Conservation (phyloP, 2,797 vertebrate genomes). For the Monodelphis domestica region DNA sequence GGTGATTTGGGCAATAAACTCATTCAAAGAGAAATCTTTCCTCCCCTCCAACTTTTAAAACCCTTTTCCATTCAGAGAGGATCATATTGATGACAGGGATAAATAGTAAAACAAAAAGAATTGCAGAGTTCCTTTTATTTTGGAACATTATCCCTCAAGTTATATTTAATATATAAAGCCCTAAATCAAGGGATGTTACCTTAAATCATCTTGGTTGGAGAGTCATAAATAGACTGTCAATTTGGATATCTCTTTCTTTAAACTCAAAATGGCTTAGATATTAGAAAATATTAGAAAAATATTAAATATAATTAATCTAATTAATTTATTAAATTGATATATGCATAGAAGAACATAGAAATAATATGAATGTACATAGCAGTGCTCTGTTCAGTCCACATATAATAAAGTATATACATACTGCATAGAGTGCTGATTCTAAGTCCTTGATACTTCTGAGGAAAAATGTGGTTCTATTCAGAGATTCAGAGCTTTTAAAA, state of each 20-base stretch:
- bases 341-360: not conserved
- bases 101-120: no score
- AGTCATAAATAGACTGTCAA: not conserved
- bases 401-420: not conserved
- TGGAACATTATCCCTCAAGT: not conserved
- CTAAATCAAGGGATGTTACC: not conserved
- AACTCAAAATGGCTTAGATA: not conserved
- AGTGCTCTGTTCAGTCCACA: not conserved
- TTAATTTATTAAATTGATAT: no score
- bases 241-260: not conserved
- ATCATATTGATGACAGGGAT: not conserved
- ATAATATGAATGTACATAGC: not conserved
- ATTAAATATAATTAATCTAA: not conserved
- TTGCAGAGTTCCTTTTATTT: not conserved
- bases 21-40: not conserved
- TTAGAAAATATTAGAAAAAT: not conserved
- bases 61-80: not conserved
- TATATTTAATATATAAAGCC: not conserved
- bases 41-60: not conserved
- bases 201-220: not conserved
- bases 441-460: not conserved
- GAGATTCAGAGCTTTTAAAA: not conserved
- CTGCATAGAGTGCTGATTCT: not conserved
- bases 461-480: not conserved
- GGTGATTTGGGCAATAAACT: not conserved